Percentiles rank a stretch among this genome's conserved stretches.
Conservation (phyloP, 1,140 invertebrate species). For the Globodera rostochiensis region DNA sequence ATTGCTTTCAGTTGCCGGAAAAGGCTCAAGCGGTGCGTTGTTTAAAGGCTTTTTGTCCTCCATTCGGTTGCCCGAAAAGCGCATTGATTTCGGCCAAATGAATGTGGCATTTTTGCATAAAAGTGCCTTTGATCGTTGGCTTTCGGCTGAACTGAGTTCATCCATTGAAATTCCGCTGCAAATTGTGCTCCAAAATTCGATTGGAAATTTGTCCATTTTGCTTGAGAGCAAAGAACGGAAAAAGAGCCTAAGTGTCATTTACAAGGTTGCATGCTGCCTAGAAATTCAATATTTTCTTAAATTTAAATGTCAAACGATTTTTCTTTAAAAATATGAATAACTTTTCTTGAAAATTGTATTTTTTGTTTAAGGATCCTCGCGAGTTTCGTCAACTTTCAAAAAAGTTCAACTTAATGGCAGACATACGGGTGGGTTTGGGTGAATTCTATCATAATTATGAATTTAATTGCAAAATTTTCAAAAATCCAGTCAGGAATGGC, state of each 20-base stretch:
- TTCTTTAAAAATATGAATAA: neutral
- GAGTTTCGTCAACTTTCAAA: conserved; percentile 54
- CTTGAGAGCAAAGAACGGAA: neutral
- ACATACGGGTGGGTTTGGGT: conserved; percentile 44
- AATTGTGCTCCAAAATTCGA: conserved; percentile 3
- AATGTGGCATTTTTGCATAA: conserved; percentile 49
- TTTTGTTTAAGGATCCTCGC: conserved; percentile 42
- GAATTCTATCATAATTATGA: too few species aligned
- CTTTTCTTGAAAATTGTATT: neutral
- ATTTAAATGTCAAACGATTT: too few species aligned
- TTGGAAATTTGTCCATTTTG: neutral
- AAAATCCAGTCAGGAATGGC: conserved; percentile 50
- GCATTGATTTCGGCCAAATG: conserved; percentile 58
- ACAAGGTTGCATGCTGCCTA: neutral
- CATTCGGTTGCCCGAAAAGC: conserved; percentile 52
- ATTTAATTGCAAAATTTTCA: too few species aligned
- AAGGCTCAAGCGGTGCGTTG: conserved; percentile 60
- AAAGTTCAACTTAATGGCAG: conserved; percentile 57
- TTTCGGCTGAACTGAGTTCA: neutral
- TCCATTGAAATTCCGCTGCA: conserved; percentile 4
- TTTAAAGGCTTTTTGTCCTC: conserved; percentile 57
- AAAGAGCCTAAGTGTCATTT: neutral
- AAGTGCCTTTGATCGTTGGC: conserved; percentile 30
- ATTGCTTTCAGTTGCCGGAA: conserved; percentile 48
- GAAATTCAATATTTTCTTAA: too few species aligned